Percentiles rank a stretch among this genome's conserved stretches.
These are phyloP conservation scores for Seira musarum DNA, from an alignment of 2,888 invertebrate species.

Conservation along the genomic window DNA sequence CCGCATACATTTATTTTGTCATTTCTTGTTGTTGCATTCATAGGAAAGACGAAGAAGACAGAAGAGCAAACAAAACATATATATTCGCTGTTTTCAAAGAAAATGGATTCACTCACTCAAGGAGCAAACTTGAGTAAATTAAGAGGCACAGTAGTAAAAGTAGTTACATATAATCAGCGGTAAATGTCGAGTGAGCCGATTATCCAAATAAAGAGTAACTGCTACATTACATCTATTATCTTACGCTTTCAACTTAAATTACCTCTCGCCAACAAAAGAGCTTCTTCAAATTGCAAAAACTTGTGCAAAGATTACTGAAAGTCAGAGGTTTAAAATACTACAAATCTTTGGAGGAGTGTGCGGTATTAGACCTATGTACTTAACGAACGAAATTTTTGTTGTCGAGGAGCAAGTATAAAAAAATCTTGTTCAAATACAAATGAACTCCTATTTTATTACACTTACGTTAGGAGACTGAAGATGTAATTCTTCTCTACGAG, in stretches of 20 bases:
- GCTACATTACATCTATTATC: slow-evolving; percentile 5
- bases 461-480: neutral
- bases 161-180: slow-evolving; percentile 8
- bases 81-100: neutral
- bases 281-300: slow-evolving; percentile 2
- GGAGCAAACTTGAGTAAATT: neutral
- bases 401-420: no score
- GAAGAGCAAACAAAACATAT: neutral
- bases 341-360: no score
- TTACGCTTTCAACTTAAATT: slow-evolving; percentile 9
- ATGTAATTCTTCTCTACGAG: neutral
- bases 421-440: no score
- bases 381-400: no score
- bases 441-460: neutral
- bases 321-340: no score
- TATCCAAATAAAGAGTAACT: slow-evolving; percentile 28
- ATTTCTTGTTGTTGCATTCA: neutral
- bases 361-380: no score
- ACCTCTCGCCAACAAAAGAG: neutral
- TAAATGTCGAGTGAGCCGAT: slow-evolving; percentile 21
- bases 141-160: slow-evolving; percentile 3
- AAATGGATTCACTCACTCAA: neutral
- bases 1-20: slow-evolving; percentile 25
- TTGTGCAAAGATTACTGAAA: neutral
- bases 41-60: neutral